phyloP scores from a whole-genome alignment of 2,888 invertebrate genomes.

The Tetranychus piercei region DNA sequence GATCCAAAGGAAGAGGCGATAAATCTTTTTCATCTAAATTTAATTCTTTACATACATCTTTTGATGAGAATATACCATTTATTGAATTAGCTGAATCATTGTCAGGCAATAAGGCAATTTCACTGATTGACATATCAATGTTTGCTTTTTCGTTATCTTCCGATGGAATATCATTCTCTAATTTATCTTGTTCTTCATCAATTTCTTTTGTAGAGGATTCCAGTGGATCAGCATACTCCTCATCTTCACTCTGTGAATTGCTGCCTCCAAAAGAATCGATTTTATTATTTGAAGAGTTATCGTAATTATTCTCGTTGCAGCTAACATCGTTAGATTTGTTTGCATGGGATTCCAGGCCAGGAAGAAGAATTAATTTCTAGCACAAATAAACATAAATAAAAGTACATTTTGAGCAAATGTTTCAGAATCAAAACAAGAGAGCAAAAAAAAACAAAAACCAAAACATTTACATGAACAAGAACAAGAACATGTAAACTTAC shows the following conservation, averaged over 20 bases:
- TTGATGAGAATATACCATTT: constrained; percentile 1
- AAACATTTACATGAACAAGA: too few species aligned
- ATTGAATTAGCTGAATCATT: constrained; percentile 13
- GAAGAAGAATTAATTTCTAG: too few species aligned
- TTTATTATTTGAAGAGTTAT: background rate
- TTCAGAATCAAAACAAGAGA: too few species aligned
- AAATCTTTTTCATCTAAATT: background rate
- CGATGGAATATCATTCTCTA: background rate
- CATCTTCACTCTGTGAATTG: constrained; percentile 13
- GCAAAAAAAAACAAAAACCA: too few species aligned
- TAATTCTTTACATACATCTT: background rate
- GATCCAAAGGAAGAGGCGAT: constrained; percentile 25
- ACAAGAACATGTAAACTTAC: too few species aligned
- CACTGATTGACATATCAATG: too few species aligned
- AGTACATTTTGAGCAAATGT: too few species aligned
- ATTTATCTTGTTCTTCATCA: constrained; percentile 6
- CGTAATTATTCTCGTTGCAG: too few species aligned
- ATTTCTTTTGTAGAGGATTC: background rate
- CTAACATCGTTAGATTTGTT: too few species aligned
- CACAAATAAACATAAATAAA: too few species aligned
- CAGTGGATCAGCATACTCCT: constrained; percentile 9
- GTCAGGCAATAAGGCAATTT: background rate
- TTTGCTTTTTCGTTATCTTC: too few species aligned
- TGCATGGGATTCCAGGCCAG: too few species aligned
- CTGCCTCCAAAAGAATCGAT: constrained; percentile 15